Evolutionary conservation across 23 tunicate genomes (phyloP).

Genomic region (Botrylloides violaceus): DNA sequence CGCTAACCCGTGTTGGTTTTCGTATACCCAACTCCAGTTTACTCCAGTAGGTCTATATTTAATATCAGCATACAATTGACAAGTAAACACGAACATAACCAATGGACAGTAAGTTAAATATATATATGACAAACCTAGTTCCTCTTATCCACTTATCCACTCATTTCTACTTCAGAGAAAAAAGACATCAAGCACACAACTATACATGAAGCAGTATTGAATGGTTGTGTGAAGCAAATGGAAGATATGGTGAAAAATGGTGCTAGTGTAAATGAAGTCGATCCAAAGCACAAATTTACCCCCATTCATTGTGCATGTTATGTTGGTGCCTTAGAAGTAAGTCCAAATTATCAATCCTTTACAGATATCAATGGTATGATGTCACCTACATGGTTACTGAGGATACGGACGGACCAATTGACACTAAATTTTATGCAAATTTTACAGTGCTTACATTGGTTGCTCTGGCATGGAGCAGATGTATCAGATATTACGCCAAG

Average conservation of each 20-base stretch:
- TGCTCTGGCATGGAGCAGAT: conserved; percentile 95
- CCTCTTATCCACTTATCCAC: too few relatives aligned
- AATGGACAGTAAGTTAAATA: too few relatives aligned
- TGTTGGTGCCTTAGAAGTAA: conserved; percentile 76
- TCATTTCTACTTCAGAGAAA: conserved; percentile 30
- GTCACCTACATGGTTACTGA: background rate
- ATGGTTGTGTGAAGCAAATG: conserved; percentile 56
- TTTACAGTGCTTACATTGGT: conserved; percentile 83
- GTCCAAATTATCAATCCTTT: background rate
- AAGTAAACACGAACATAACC: too few relatives aligned
- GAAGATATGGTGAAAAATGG: conserved; percentile 76
- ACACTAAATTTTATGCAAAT: background rate
- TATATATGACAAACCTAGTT: too few relatives aligned
- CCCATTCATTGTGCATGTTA: conserved; percentile 78
- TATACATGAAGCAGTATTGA: conserved; percentile 72
- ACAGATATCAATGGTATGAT: background rate
- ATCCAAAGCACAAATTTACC: conserved; percentile 59
- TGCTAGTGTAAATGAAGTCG: conserved; percentile 81
- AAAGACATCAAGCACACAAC: conserved; percentile 37
- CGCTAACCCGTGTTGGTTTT: too few relatives aligned
- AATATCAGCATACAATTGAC: too few relatives aligned
- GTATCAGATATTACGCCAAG: conserved; percentile 66
- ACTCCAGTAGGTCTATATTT: too few relatives aligned
- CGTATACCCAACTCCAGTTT: too few relatives aligned
- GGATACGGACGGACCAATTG: background rate